phyloP scores from a whole-genome alignment of 2,888 invertebrate genomes.

The Acleris emargana region DNA sequence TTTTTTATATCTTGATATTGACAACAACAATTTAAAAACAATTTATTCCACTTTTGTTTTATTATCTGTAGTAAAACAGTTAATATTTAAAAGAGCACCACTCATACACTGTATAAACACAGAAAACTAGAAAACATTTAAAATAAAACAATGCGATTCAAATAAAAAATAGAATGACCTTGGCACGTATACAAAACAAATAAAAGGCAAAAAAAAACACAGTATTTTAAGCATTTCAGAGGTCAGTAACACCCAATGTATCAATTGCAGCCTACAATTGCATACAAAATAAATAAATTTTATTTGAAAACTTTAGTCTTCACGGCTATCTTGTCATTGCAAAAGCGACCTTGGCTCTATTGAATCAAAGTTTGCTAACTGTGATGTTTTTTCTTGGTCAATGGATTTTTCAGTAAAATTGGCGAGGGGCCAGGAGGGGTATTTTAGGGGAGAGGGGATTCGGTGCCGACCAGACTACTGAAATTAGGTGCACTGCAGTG shows the following conservation, averaged over 20 bases:
- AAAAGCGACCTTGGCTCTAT: conserved; percentile 1
- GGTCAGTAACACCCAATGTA: conserved; percentile 21
- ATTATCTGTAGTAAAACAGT: background rate
- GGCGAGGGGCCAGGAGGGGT: conserved; percentile 22
- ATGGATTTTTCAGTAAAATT: conserved; percentile 29
- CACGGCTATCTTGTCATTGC: background rate
- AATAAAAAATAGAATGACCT: conserved; percentile 11
- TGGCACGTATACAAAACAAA: conserved; percentile 18
- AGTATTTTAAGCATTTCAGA: conserved; percentile 5
- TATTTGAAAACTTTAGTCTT: background rate
- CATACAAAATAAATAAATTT: conserved; percentile 8
- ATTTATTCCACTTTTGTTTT: background rate
- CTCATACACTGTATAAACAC: background rate
- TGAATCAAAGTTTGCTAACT: conserved; percentile 2
- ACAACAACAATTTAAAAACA: too few relatives aligned
- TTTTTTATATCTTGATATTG: too few relatives aligned
- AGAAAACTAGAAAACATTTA: background rate
- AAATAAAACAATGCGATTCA: background rate
- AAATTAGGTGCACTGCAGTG: conserved; percentile 4
- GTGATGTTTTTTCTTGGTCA: conserved; percentile 14
- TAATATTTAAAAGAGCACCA: background rate
- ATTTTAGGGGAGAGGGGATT: background rate
- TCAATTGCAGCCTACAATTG: conserved; percentile 10
- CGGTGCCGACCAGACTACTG: conserved; percentile 18
- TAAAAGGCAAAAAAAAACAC: conserved; percentile 1